Evolutionary conservation across 2,113 vertebrate species (phyloP).

Genomic region (Platysteira castanea): DNA sequence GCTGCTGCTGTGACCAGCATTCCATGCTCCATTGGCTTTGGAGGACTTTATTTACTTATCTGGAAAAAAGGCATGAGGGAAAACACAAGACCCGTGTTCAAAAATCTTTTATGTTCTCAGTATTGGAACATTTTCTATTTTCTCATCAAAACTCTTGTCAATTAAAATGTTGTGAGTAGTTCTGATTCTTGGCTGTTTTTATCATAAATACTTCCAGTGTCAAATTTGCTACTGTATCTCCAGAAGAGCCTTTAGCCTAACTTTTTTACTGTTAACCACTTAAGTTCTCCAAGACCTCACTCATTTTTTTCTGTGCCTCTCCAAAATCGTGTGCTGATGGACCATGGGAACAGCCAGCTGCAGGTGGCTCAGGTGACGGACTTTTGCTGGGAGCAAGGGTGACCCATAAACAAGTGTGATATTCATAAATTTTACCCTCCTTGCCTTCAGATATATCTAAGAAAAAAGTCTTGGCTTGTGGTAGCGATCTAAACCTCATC

Average conservation of each 20-base stretch:
- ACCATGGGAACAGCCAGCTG: neutral
- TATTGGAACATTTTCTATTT: neutral
- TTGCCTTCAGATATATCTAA: neutral
- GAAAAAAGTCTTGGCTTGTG: neutral
- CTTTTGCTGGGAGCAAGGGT: neutral
- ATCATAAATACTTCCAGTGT: neutral
- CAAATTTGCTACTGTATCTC: neutral
- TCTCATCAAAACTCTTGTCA: neutral
- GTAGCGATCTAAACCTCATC: neutral
- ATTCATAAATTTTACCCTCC: neutral
- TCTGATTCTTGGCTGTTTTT: neutral
- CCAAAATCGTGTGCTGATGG: fast-evolving
- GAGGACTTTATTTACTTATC: neutral
- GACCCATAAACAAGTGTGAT: neutral
- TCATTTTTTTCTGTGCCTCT: neutral
- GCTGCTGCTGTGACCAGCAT: neutral
- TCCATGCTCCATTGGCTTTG: neutral
- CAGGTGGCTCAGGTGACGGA: neutral
- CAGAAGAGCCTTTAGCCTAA: neutral
- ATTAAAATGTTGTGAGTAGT: neutral
- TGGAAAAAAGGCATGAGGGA: neutral
- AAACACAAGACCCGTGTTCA: neutral
- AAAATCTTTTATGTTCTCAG: neutral
- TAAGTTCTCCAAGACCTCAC: neutral
- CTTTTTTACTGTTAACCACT: neutral